These are phyloP conservation scores for Craseonycteris thonglongyai DNA, from an alignment of 2,113 vertebrate genomes.

Conservation along the genomic window DNA sequence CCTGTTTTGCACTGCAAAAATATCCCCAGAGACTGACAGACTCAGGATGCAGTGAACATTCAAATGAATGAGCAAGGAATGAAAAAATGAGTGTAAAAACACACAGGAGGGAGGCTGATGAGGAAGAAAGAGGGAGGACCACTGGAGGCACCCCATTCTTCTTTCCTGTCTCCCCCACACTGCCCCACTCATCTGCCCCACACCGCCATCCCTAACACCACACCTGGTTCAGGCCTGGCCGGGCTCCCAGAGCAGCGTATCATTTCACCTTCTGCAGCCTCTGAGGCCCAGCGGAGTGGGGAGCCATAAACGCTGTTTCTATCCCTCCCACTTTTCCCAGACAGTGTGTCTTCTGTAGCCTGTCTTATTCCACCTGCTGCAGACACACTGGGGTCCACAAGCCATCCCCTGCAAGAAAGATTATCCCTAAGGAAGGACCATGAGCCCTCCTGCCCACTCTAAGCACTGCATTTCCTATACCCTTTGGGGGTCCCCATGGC, in stretches of 20 bases:
- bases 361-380: neutral
- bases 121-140: neutral
- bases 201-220: neutral
- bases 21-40: neutral
- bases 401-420: neutral
- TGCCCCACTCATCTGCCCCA: neutral
- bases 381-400: neutral
- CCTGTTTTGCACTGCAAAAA: neutral
- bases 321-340: neutral
- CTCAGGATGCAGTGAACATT: neutral
- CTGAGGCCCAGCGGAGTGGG: neutral
- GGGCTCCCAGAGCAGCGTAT: neutral
- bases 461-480: neutral
- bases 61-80: neutral
- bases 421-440: neutral
- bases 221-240: neutral
- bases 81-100: neutral
- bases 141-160: neutral
- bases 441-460: neutral
- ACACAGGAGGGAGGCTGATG: neutral
- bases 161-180: neutral
- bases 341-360: neutral
- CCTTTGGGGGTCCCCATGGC: too few relatives aligned
- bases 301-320: neutral
- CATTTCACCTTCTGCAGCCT: neutral